Percentiles rank a stretch among this genome's conserved stretches.
These are phyloP conservation scores for Oasisia sp. DNA, from an alignment of 2,888 invertebrate genomes.

Conservation along the genomic window DNA sequence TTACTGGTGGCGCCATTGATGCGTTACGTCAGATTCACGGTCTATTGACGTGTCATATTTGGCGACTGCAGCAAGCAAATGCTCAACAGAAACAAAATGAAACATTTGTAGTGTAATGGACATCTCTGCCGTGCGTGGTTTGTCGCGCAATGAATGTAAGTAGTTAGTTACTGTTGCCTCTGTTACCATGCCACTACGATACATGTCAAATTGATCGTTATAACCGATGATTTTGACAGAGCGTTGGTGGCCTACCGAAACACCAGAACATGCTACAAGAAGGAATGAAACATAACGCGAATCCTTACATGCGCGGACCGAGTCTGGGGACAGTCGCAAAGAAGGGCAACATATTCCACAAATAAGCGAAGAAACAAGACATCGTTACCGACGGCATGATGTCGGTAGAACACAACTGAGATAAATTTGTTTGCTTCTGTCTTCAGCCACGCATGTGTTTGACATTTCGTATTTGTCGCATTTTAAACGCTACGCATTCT, in stretches of 20 bases:
- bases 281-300: slow-evolving; percentile 7
- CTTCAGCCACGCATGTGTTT: neutral
- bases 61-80: no score
- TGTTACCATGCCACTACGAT: neutral
- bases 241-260: neutral
- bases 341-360: slow-evolving; percentile 35
- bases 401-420: neutral
- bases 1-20: no score
- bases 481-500: neutral
- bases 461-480: neutral
- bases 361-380: neutral
- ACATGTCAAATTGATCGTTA: neutral
- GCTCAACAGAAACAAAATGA: no score
- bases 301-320: slow-evolving; percentile 39
- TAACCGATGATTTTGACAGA: neutral
- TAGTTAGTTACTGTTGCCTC: neutral
- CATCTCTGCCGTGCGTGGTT: no score
- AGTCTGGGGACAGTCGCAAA: slow-evolving; percentile 40
- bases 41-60: no score
- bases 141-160: no score
- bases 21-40: no score
- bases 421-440: neutral
- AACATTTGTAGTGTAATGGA: no score
- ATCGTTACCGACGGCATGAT: neutral
- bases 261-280: neutral